Evolutionary conservation across 2,113 vertebrate species (phyloP), one percentile per base, ranked within the genome.

Genomic region (Ctenomys sociabilis): DNA sequence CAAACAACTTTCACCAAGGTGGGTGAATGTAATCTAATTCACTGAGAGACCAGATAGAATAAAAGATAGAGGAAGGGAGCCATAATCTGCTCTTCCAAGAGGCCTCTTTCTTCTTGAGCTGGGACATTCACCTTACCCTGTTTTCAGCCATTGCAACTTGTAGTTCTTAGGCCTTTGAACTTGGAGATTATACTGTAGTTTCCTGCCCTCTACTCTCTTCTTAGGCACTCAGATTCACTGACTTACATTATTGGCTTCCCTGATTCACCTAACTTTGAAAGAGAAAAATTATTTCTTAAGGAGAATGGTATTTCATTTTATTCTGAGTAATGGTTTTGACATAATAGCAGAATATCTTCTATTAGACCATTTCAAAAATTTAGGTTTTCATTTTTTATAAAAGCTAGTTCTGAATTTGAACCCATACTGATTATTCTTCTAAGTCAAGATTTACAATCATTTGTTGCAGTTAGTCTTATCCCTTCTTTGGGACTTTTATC

Each of bases 261-360:
- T 66, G 85, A 70, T 96, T 90, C n/a, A 85, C 21, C 21, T 92
- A 68, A 90, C 35, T 87, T n/a, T 85, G 81, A 72, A 6, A 64
- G n/a, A 49, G 32, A 94, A 17, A 87, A 85, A 22, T 52, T 73
- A 68, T 90, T 68, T 90, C 64, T 95, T 93, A 81, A 75, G 17
- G 49, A 90, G 45, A 85, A 22, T 85, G 54, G 24, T 52, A 7
- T 37, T 90, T 84, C 82, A 35, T 28, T 95, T 70, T 94, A 43
- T 93, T 57, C 21, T 95, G 89, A 96, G n/a, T 68, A 88, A 81
- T 37, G 82, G 40, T 54, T 82, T 91, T 86, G 40, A 83, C 26
- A 24, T 82, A 94, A 80, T 24, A 68, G 14, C 59, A 35, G n/a
- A 77, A 54, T 93, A 28, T 49, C 49, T 30, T 37, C 43, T 88